Percentiles rank a stretch among this genome's conserved stretches.
Conservation (phyloP, 2,113 vertebrate genomes). For the Heptranchias perlo region DNA sequence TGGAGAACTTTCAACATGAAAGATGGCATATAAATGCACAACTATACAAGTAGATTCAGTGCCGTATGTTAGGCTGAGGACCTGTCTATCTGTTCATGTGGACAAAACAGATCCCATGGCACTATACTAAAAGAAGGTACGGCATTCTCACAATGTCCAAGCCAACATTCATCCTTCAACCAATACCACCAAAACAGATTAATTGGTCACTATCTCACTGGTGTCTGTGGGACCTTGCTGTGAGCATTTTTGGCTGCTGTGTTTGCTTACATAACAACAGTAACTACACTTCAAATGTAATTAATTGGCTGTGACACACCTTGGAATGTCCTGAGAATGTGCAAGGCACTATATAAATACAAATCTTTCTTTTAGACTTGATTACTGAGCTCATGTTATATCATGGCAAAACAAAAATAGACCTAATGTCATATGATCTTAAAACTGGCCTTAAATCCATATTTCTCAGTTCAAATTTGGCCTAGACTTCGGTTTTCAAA, state of each 20-base stretch:
- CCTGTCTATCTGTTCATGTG: neutral
- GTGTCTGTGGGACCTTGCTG: no score
- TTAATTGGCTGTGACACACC: neutral
- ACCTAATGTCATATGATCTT: neutral
- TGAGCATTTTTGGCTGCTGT: neutral
- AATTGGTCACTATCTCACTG: neutral
- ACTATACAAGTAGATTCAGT: neutral
- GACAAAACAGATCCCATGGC: neutral
- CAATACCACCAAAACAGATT: neutral
- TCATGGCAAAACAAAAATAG: neutral
- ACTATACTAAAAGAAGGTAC: neutral
- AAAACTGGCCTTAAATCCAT: neutral
- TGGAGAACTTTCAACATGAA: no score
- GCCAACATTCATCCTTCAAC: neutral
- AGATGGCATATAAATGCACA: no score
- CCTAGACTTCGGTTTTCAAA: neutral
- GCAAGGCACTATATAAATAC: neutral
- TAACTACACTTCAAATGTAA: neutral
- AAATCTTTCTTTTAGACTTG: neutral
- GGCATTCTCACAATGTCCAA: neutral
- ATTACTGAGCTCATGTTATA: neutral
- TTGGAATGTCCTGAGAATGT: neutral
- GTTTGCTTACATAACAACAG: neutral
- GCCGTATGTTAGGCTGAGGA: neutral
- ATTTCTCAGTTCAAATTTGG: neutral